Base-by-base conservation (phyloP, 2,888 invertebrate genomes). In the Dicycla oo region DNA sequence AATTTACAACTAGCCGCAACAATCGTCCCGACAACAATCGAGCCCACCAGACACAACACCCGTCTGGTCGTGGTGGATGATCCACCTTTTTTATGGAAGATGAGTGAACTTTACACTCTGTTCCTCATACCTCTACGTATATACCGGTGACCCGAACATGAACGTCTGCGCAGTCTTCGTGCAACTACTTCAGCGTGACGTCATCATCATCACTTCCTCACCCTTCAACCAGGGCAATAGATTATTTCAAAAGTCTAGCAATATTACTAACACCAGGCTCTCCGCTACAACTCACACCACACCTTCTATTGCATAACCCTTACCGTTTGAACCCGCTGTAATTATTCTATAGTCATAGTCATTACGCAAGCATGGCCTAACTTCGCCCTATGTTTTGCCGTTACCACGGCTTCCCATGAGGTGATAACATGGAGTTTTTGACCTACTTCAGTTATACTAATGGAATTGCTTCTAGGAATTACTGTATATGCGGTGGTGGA, bases 271-370 rank as follows among this genome's bases (percentile, higher is more conserved):
- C 1, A 20, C 1, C 26, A 53, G 3, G 0, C 1, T 56, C 11
- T 10, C 56, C 89, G 88, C 89, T 85, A 15, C 18, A 66, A 88
- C 23, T 78, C 20, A 7, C 30, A 64, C 89, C 77, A 13, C 58
- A 78, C 81, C 83, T 69, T 78, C 53, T 66, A 83, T 92, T 92
- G 88, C 91, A 90, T 89, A 91, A 91, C 88, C 64, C 73, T 77
- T 78, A 87, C 80, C 81, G 87, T 89, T 88, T 85, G 84, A 87
- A 90, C 86, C 87, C 82, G 75, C 82, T 80, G 87, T 89, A 89
- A 92, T 92, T 90, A 91, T 91, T 88, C 85, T 67, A 73, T 75
- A 82, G 74, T 64, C 45, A 70, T 49, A 62, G 20, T 34, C 63
- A 72, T 83, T 83, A 77, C 67, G 71, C 68, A 72, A 90, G 86